Evolutionary conservation across 2,888 invertebrate species (phyloP), one percentile per base, ranked within the genome.

Genomic region (Drosophila nr. perissopoda): DNA sequence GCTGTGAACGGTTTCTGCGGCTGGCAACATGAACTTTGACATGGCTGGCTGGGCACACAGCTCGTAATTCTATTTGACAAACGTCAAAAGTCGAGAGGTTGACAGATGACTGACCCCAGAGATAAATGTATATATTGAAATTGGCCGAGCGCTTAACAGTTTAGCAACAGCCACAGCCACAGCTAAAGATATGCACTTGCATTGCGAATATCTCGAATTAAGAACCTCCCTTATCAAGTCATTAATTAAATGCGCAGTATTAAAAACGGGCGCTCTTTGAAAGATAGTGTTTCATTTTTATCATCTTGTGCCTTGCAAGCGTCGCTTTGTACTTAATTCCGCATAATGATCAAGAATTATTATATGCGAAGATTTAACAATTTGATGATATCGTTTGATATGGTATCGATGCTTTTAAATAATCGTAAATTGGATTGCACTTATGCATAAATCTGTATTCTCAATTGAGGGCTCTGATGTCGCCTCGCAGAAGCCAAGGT

Each of bases 11-110:
- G 69, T 61, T 75, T 73, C 80, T 84, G 89, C 62, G 89, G 79
- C 76, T 75, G 88, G 83, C 88, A 83, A 87, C 83, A 81, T 77
- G 62, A 87, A 82, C 86, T 76, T 68, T 80, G 82, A 80, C 89
- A 87, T 64, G 82, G 67, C 72, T 74, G 70, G 63, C 45, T 72
- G 75, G 71, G 67, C 73, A 40, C 52, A 52, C 40, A 52, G 42
- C 57, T 61, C 75, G 70, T 84, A 77, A 89, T 73, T 87, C 89
- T 78, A 66, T 77, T 87, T 87, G 89, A 83, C 70, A 49, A 69
- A 84, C 76, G 80, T 73, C 65, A 65, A 58, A 65, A 33, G 40
- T 73, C 52, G 64, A 65, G 62, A 66, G 66, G 21, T 74, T 74
- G 78, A 76, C 76, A 76, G 59, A 67, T 76, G 62, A 76, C 76